These are phyloP conservation scores for Nebria salina DNA, from an alignment of 2,888 invertebrate species.

Conservation along the genomic window DNA sequence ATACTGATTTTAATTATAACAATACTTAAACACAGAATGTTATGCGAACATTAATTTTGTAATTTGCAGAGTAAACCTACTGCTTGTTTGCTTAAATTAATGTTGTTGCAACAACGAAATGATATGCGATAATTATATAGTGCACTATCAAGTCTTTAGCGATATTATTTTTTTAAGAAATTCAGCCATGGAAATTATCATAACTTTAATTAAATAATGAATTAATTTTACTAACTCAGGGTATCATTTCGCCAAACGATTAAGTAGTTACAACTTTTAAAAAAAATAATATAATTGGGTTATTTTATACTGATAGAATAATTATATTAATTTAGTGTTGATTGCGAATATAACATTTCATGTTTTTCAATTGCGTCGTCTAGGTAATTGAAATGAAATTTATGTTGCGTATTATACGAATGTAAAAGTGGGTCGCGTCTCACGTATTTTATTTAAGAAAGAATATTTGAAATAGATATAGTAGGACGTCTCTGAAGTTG, in stretches of 20 bases:
- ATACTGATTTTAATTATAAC: background rate
- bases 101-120: background rate
- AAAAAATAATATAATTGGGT: background rate
- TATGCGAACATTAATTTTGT: background rate
- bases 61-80: background rate
- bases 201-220: background rate
- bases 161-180: background rate
- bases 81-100: background rate
- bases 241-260: background rate
- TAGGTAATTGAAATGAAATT: too few relatives aligned
- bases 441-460: too few relatives aligned
- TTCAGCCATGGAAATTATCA: background rate
- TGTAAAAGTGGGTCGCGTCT: too few relatives aligned
- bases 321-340: background rate
- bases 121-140: background rate
- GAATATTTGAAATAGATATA: too few relatives aligned
- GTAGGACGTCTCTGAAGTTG: background rate
- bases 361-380: too few relatives aligned
- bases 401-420: too few relatives aligned
- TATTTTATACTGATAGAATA: background rate
- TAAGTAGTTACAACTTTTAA: background rate
- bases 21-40: background rate
- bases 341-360: background rate
- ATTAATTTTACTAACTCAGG: too few relatives aligned
- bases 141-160: conserved; percentile 1